Evolutionary conservation across 2,113 vertebrate genomes (phyloP).

Genomic region (Ictalurus furcatus): DNA sequence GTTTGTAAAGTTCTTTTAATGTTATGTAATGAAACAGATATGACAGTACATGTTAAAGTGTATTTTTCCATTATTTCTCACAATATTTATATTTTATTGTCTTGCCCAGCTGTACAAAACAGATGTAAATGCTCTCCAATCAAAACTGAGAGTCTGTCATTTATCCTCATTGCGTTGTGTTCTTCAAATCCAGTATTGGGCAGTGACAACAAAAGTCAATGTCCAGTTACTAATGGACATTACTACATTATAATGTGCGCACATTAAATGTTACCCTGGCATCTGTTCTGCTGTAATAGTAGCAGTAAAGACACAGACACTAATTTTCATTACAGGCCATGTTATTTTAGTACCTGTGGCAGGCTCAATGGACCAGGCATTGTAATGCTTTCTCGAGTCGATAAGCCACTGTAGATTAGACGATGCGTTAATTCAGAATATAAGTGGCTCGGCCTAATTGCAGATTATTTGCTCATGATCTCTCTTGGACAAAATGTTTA

Average conservation of each 20-base stretch:
- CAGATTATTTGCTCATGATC: constrained; percentile 25
- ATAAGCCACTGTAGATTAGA: constrained; percentile 39
- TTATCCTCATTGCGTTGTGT: not conserved
- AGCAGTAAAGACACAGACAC: not conserved
- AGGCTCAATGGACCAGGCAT: constrained; percentile 9
- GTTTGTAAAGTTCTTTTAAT: not conserved
- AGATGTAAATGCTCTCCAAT: not conserved
- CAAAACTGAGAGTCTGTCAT: not conserved
- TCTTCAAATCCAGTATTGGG: not conserved
- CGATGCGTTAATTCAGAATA: constrained; percentile 33
- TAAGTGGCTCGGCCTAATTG: constrained; percentile 32
- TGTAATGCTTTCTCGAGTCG: constrained; percentile 18
- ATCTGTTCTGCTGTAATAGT: not conserved
- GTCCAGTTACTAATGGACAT: not conserved
- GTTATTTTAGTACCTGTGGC: constrained; percentile 10
- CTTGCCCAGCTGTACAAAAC: not conserved
- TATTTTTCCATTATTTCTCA: not conserved
- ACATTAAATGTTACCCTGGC: not conserved
- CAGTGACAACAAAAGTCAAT: not conserved
- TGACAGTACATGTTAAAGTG: not conserved
- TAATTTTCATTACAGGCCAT: not conserved
- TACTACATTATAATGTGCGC: not conserved
- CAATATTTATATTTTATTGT: not conserved
- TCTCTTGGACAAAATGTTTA: constrained; percentile 30
- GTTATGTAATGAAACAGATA: not conserved